Conservation (phyloP, 2,113 vertebrate species). For the Holacanthus passer region DNA sequence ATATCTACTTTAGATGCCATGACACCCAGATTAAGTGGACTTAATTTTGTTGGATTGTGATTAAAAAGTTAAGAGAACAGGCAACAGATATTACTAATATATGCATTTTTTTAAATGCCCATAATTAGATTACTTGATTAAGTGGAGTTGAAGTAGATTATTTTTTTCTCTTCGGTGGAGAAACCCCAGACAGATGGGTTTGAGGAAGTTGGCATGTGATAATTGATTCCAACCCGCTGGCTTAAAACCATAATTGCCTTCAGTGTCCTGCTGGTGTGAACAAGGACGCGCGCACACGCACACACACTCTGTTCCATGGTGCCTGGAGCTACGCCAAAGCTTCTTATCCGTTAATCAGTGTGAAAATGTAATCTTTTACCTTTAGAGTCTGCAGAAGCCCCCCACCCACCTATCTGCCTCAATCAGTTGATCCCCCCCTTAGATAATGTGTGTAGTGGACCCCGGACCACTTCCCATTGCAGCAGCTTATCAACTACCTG, state of each 20-base stretch:
- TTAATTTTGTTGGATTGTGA: neutral
- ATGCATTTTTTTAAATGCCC: neutral
- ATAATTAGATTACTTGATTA: slow-evolving; percentile 29
- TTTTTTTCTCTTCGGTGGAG: neutral
- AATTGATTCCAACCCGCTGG: slow-evolving; percentile 70
- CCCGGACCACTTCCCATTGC: neutral
- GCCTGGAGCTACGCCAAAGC: slow-evolving; percentile 70
- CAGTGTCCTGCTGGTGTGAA: slow-evolving; percentile 51
- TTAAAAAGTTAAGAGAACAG: neutral
- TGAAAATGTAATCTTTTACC: slow-evolving; percentile 77
- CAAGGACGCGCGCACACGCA: neutral
- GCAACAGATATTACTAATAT: neutral
- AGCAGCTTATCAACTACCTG: slow-evolving; percentile 39
- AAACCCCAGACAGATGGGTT: slow-evolving; percentile 24
- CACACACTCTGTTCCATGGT: slow-evolving; percentile 7
- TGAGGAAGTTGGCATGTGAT: slow-evolving; percentile 54
- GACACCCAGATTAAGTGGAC: neutral
- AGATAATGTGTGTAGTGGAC: neutral
- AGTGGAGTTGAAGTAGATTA: slow-evolving; percentile 6
- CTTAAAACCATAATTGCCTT: slow-evolving; percentile 77
- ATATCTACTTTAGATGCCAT: neutral
- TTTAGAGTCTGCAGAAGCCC: slow-evolving; percentile 30
- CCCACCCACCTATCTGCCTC: slow-evolving; percentile 6
- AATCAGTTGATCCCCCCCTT: slow-evolving; percentile 2
- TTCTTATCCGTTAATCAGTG: slow-evolving; percentile 79